A percentile compares a stretch with the other conserved stretches of the same genome.
These are phyloP conservation scores for Acrocephalus kingi DNA, from an alignment of 2,113 vertebrate species.

Conservation along the genomic window DNA sequence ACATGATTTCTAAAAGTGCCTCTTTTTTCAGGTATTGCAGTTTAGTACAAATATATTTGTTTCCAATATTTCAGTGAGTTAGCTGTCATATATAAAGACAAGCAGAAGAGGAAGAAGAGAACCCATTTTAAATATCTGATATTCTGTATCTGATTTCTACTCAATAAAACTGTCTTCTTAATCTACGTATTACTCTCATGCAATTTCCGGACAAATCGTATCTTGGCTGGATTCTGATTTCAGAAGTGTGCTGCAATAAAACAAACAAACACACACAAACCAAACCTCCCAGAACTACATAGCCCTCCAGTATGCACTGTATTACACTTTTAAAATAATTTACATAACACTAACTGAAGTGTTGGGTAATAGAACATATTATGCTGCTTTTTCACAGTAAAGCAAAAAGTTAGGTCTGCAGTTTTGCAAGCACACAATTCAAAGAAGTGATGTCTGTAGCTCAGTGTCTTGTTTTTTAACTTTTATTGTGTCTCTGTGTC, in stretches of 20 bases:
- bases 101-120: neutral
- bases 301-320: neutral
- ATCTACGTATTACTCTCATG: neutral
- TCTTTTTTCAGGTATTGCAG: neutral
- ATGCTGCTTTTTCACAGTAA: neutral
- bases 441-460: neutral
- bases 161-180: neutral
- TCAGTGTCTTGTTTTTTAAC: neutral
- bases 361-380: neutral
- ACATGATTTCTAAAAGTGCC: neutral
- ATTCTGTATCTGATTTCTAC: neutral
- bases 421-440: neutral
- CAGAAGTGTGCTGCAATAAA: neutral
- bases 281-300: rapidly evolving
- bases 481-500: neutral
- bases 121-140: neutral
- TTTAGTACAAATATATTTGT: neutral
- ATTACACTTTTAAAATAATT: neutral
- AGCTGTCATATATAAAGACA: neutral
- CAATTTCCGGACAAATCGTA: neutral
- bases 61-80: neutral
- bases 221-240: neutral
- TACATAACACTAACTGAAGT: neutral
- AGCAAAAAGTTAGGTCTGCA: neutral
- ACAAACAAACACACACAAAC: neutral